Percentiles rank a stretch among this genome's conserved stretches.
phyloP scores from a whole-genome alignment of 64 coral and sea anemone species.

The Stichodactyla helianthus region DNA sequence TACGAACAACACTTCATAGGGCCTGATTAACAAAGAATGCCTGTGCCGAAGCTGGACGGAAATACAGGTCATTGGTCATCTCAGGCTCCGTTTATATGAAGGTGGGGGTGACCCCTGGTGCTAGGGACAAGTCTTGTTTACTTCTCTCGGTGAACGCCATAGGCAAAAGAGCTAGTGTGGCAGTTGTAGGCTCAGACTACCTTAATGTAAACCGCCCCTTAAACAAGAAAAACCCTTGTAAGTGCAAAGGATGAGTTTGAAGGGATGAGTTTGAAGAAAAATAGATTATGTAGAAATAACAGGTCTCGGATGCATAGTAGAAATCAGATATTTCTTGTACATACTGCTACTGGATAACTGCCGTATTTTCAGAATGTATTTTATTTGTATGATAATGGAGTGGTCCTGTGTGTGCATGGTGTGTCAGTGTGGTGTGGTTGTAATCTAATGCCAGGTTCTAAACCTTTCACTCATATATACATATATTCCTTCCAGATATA shows the following conservation, averaged over 20 bases:
- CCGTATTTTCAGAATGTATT: background rate
- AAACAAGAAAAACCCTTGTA: background rate
- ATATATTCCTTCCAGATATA: conserved; percentile 1
- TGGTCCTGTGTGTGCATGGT: background rate
- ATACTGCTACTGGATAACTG: background rate
- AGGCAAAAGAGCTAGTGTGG: too few species aligned
- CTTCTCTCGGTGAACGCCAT: too few species aligned
- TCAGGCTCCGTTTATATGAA: too few species aligned
- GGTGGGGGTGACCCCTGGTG: too few species aligned
- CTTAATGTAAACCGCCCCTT: too few species aligned
- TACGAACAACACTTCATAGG: background rate
- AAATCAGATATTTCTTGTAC: background rate
- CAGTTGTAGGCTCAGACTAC: too few species aligned
- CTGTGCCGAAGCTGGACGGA: too few species aligned
- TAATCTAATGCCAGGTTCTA: background rate
- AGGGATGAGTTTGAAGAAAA: background rate
- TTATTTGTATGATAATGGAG: background rate
- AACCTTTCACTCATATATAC: background rate
- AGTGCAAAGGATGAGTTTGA: background rate
- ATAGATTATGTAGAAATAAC: background rate
- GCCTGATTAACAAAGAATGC: too few species aligned
- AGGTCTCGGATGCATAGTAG: background rate
- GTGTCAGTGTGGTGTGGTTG: background rate
- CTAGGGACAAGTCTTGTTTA: too few species aligned
- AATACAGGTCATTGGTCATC: too few species aligned